Evolutionary conservation across 1,140 invertebrate species (phyloP).

Genomic region (Phortica variegata): DNA sequence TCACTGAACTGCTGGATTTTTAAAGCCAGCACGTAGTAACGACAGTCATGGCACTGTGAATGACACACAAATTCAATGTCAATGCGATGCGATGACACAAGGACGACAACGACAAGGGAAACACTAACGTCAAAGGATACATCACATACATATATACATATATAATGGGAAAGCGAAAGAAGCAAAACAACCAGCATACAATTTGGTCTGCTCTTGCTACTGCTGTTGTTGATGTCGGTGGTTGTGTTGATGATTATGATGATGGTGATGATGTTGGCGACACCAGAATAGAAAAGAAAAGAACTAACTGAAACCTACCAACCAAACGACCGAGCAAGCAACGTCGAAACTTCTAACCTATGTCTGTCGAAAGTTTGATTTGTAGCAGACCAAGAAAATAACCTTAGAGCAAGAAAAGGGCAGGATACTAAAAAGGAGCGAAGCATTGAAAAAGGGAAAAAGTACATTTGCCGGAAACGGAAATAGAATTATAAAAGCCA

Average conservation of each 20-base stretch:
- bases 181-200: too few species aligned
- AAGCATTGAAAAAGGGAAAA: slow-evolving; percentile 4
- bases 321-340: background rate
- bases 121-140: slow-evolving; percentile 6
- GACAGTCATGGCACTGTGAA: slow-evolving; percentile 15
- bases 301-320: background rate
- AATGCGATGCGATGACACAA: slow-evolving; percentile 18
- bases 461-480: slow-evolving; percentile 26
- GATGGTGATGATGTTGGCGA: slow-evolving; percentile 31
- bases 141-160: too few species aligned
- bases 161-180: too few species aligned
- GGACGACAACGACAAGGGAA: background rate
- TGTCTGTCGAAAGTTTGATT: slow-evolving; percentile 35
- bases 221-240: background rate
- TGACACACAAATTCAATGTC: slow-evolving; percentile 36
- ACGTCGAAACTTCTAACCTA: slow-evolving; percentile 12
- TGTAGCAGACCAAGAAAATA: slow-evolving; percentile 18
- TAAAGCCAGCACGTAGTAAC: background rate
- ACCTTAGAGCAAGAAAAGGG: slow-evolving; percentile 13
- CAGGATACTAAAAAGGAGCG: slow-evolving; percentile 8
- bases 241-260: slow-evolving; percentile 1
- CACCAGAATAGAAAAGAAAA: slow-evolving; percentile 8
- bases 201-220: too few species aligned
- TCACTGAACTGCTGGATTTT: background rate
- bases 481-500: slow-evolving; percentile 47